These are phyloP conservation scores for Heliconius melpomene DNA, from an alignment of 1,140 invertebrate species.

Conservation along the genomic window DNA sequence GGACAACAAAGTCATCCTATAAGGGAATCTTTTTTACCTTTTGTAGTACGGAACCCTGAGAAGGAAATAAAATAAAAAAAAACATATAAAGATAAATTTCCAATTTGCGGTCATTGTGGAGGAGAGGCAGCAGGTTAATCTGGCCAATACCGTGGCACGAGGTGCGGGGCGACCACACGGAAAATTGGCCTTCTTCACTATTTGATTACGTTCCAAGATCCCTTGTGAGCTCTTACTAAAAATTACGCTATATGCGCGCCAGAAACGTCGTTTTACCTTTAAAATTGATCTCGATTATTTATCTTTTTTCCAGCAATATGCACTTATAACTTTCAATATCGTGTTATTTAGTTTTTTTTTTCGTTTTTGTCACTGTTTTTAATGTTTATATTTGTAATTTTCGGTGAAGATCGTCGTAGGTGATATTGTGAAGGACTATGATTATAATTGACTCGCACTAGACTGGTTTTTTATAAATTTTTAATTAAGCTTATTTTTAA, in stretches of 20 bases:
- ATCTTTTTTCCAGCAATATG: background rate
- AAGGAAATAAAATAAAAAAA: too few species aligned
- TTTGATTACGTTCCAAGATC: constrained; percentile 70
- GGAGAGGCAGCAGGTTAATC: constrained; percentile 60
- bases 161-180: constrained; percentile 61
- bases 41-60: too few species aligned
- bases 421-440: background rate
- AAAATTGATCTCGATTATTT: constrained; percentile 35
- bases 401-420: too few species aligned
- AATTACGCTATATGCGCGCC: constrained; percentile 46
- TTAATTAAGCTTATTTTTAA: too few species aligned
- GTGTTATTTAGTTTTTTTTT: background rate
- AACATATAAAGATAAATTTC: background rate
- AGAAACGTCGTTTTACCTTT: constrained; percentile 37
- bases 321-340: background rate
- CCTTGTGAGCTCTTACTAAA: constrained; percentile 53
- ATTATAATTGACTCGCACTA: too few species aligned
- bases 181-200: constrained; percentile 70
- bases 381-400: background rate
- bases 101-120: constrained; percentile 48
- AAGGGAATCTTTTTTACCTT: too few species aligned
- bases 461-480: too few species aligned
- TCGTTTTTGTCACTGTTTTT: background rate
- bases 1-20: too few species aligned
- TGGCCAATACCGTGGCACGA: constrained; percentile 57